These are phyloP conservation scores for Denticeps clupeoides DNA, from an alignment of 2,797 vertebrate genomes.

Conservation along the genomic window DNA sequence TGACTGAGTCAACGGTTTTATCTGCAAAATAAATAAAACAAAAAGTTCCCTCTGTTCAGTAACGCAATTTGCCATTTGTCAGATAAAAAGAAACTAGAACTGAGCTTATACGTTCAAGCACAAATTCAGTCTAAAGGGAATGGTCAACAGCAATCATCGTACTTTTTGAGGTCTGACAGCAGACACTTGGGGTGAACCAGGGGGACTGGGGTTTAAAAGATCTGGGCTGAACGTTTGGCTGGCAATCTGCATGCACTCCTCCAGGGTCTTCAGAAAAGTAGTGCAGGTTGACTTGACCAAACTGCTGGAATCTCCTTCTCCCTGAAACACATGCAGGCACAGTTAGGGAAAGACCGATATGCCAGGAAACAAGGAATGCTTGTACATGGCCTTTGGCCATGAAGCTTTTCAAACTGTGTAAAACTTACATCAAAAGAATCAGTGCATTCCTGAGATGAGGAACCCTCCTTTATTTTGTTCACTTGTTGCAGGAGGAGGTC, in stretches of 20 bases:
- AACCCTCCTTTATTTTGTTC: conserved; percentile 79
- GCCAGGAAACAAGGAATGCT: neutral
- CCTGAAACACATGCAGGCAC: conserved; percentile 35
- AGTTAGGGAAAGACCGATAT: conserved; percentile 7
- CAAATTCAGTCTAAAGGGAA: too few species aligned
- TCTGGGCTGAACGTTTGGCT: conserved; percentile 78
- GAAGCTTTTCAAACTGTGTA: too few species aligned
- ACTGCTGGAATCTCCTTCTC: conserved; percentile 67
- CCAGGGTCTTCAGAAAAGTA: conserved; percentile 92
- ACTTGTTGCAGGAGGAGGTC: conserved; percentile 97
- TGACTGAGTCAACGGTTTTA: conserved; percentile 66
- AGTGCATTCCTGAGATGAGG: too few species aligned
- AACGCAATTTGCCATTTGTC: too few species aligned
- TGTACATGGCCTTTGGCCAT: too few species aligned
- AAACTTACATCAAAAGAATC: too few species aligned
- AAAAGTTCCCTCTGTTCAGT: conserved; percentile 4
- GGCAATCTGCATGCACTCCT: conserved; percentile 98
- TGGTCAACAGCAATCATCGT: too few species aligned
- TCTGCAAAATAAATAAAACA: conserved; percentile 49
- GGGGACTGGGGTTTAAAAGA: conserved; percentile 63
- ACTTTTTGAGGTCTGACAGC: conserved; percentile 81
- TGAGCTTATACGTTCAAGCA: too few species aligned
- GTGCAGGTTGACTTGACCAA: conserved; percentile 90
- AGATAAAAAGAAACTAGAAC: too few species aligned
- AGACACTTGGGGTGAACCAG: conserved; percentile 75